phyloP scores from a whole-genome alignment of 2,888 invertebrate species.

The Mantis religiosa region DNA sequence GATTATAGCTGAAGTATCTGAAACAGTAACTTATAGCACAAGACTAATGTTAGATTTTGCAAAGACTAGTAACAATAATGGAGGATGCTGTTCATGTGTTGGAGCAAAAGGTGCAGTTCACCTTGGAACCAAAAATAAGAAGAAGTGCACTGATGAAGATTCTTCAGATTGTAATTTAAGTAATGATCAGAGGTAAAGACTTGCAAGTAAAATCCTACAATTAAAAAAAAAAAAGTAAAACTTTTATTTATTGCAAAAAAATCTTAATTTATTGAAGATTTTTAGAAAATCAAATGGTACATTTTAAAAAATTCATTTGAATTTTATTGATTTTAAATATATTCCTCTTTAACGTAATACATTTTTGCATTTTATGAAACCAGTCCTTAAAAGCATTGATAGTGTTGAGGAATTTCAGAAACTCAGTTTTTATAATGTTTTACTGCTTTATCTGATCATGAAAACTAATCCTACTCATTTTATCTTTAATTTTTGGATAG shows the following conservation, averaged over 20 bases:
- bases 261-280: no score
- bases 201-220: neutral
- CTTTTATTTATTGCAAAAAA: neutral
- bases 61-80: constrained; percentile 1
- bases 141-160: constrained; percentile 26
- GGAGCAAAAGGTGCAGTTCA: neutral
- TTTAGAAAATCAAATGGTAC: no score
- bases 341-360: no score
- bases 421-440: no score
- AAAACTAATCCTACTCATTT: no score
- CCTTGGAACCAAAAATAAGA: constrained; percentile 25
- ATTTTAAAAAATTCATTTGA: no score
- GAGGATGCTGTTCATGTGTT: neutral
- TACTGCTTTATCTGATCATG: no score
- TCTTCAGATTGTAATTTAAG: constrained; percentile 28
- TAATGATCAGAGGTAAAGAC: constrained; percentile 25
- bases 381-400: no score
- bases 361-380: no score
- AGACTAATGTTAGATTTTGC: constrained; percentile 20
- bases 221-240: neutral
- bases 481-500: no score
- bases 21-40: constrained; percentile 31
- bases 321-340: no score
- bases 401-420: no score
- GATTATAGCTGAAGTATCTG: constrained; percentile 34